Percentiles rank a stretch among this genome's conserved stretches.
phyloP scores from a whole-genome alignment of 2,113 vertebrate species.

The Podilymbus podiceps region DNA sequence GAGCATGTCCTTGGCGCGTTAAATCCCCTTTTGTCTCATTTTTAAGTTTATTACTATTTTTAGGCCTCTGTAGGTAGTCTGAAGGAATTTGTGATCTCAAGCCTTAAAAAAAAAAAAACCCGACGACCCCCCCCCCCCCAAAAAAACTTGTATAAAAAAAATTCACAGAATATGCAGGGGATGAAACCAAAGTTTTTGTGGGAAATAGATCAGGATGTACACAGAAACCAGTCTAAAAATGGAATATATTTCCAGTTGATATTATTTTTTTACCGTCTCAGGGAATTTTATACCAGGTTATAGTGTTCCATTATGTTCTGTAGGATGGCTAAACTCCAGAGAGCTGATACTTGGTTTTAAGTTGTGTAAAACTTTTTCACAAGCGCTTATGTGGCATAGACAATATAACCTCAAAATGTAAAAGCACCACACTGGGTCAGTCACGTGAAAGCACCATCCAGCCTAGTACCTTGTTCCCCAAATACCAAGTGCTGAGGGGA shows the following conservation, averaged over 20 bases:
- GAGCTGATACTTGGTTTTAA: not conserved
- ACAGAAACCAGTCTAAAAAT: slow-evolving; percentile 19
- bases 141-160: not conserved
- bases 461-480: not conserved
- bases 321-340: not conserved
- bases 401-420: not conserved
- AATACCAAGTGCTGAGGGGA: not conserved
- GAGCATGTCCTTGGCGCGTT: not conserved
- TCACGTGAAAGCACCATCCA: not conserved
- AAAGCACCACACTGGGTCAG: not conserved
- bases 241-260: not conserved
- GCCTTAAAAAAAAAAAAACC: not conserved
- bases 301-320: not conserved
- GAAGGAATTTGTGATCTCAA: slow-evolving; percentile 7
- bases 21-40: slow-evolving; percentile 32
- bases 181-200: not conserved
- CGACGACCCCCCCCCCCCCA: too few species aligned
- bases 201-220: not conserved
- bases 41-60: slow-evolving; percentile 11
- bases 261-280: not conserved
- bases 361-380: not conserved
- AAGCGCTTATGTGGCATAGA: not conserved
- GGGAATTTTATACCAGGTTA: not conserved
- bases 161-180: not conserved
- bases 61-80: slow-evolving; percentile 16